Evolutionary conservation across 30 jellyfish, hydroid and myxozoan species (phyloP), one percentile per base, ranked within the genome.

Genomic region (Hydractinia echinata): DNA sequence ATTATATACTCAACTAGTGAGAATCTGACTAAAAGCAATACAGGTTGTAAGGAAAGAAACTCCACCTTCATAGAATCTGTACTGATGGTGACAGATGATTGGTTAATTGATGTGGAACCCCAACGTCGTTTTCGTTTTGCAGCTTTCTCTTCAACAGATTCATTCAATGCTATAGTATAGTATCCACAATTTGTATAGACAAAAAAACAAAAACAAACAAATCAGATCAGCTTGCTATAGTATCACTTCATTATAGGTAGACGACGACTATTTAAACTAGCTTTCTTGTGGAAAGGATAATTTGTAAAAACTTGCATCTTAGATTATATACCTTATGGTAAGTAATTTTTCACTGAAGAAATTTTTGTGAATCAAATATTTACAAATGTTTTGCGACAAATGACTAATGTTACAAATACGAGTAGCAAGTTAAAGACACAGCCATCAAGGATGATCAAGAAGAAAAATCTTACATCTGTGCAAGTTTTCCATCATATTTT

Each of bases 61-160:
- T 48, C 4, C 82, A 91, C 98, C 95, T 91, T 83, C 67, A 91
- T 86, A 70, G 98, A 86, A 8, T 92, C 96, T 5, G 96, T 55
- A 76, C 94, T 87, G 85, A 86, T 84, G 6, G 95, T 66, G 18
- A 83, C 71, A 51, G 76, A 9, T 53, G 96, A 81, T 48, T 81
- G 83, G 1, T 82, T 85, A 61, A 52, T 76, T 5, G 96, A 14
- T 55, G 95, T 83, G 18, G 98, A 92, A 6, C 98, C 98, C 98
- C 98, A 92, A 39, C 96, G 83, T 9, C 98, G 76, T 62, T 92
- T 92, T 11, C 94, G 53, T 60, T 79, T 86, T 30, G 91, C 88
- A 4, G 90, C 87, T 18, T 54, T 61, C 5, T 89, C 96, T 66
- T 77, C 85, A 9, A 4, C 76, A 51, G 81, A 72, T 51, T 79